A percentile compares a stretch with the other conserved stretches of the same genome.
These are phyloP conservation scores for Gobio gobio DNA, from an alignment of 2,113 vertebrate genomes.

Conservation along the genomic window DNA sequence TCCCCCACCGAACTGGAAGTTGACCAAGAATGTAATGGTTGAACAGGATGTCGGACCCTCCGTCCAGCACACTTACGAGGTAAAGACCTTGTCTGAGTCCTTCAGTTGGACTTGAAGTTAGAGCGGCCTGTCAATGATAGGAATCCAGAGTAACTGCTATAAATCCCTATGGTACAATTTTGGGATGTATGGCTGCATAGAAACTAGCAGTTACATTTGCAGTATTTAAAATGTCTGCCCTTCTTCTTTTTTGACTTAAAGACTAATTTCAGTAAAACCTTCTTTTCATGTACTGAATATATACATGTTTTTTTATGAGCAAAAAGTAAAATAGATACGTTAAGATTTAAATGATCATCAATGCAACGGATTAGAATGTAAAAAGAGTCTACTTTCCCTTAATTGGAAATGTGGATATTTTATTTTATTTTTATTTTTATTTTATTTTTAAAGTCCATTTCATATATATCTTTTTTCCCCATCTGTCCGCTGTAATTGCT, in stretches of 20 bases:
- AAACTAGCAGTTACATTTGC: not conserved
- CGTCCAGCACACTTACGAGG: constrained; percentile 89
- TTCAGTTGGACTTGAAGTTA: not conserved
- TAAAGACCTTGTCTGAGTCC: constrained; percentile 60
- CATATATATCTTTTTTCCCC: no score
- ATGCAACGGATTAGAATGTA: no score
- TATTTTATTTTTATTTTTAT: no score
- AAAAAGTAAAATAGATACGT: not conserved
- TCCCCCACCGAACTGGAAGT: constrained; percentile 80
- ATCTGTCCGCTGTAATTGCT: not conserved
- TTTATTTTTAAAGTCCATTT: not conserved
- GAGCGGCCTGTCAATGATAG: constrained; percentile 17
- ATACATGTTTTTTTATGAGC: not conserved
- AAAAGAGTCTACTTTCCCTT: no score
- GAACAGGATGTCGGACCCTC: constrained; percentile 84
- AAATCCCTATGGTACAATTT: not conserved
- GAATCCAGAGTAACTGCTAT: not conserved
- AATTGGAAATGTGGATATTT: no score
- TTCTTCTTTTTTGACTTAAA: not conserved
- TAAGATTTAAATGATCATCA: no score
- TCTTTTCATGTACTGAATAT: not conserved
- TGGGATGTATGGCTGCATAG: not conserved
- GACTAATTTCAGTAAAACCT: not conserved
- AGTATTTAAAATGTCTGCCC: not conserved
- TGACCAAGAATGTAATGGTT: constrained; percentile 67